phyloP scores from a whole-genome alignment of 2,888 invertebrate genomes.

The Eubasilissa splendida region DNA sequence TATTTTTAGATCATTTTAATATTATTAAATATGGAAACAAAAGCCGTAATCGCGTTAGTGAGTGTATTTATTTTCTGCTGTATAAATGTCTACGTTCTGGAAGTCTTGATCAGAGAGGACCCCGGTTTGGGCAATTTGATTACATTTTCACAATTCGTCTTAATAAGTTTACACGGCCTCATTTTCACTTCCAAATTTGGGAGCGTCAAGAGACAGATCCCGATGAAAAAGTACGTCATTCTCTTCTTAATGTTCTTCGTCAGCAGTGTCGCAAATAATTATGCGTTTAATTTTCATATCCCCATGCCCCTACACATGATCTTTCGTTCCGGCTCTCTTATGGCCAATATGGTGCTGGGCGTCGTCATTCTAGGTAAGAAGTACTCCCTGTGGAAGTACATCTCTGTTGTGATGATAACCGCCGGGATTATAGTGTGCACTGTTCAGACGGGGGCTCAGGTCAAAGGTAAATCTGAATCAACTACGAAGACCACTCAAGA shows the following conservation, averaged over 20 bases:
- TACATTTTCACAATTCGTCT: slow-evolving; percentile 95
- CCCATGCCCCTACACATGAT: slow-evolving; percentile 99
- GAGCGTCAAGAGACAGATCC: slow-evolving; percentile 80
- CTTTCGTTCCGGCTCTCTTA: slow-evolving; percentile 95
- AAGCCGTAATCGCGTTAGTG: slow-evolving; percentile 78
- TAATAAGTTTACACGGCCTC: slow-evolving; percentile 93
- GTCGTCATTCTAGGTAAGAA: slow-evolving; percentile 88
- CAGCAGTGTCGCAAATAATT: slow-evolving; percentile 93
- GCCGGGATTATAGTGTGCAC: slow-evolving; percentile 94
- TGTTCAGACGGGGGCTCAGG: slow-evolving; percentile 84
- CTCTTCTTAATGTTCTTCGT: slow-evolving; percentile 93
- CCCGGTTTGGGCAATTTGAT: slow-evolving; percentile 95
- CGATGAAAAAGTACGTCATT: slow-evolving; percentile 84
- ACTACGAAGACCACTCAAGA: slow-evolving; percentile 61
- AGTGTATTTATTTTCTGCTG: slow-evolving; percentile 91
- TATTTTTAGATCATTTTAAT: too few relatives aligned
- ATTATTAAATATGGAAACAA: slow-evolving; percentile 68
- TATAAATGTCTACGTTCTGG: slow-evolving; percentile 91
- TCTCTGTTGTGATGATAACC: slow-evolving; percentile 94
- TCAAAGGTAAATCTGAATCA: slow-evolving; percentile 70
- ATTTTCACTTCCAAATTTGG: slow-evolving; percentile 89
- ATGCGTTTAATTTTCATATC: slow-evolving; percentile 96
- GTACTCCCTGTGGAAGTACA: slow-evolving; percentile 88
- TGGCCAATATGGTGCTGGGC: slow-evolving; percentile 97
- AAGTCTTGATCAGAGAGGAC: slow-evolving; percentile 88